Evolutionary conservation across 1,140 invertebrate genomes (phyloP), one percentile per base, ranked within the genome.

Genomic region (Temnothorax nylanderi): DNA sequence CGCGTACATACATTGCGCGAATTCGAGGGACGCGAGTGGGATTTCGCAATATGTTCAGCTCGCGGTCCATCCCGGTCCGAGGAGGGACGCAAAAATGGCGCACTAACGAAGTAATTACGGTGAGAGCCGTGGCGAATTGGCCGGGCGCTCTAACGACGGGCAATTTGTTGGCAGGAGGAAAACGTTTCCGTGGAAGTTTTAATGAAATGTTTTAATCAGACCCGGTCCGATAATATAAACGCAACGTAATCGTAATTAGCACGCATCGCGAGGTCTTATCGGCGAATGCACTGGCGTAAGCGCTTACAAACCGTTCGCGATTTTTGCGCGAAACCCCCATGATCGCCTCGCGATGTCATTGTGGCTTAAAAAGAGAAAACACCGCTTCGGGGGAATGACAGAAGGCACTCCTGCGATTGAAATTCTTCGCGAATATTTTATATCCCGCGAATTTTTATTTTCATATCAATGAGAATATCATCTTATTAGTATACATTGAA

Each of bases 181-280:
- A 51, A 51, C 62, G 71, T 65, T 77, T 85, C 62, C 82, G 72
- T 62, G 47, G 58, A 85, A 78, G 58, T 78, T 65, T 78, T 78
- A 85, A 85, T 85, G 71, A 77, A 65, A 85, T 85, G 74, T 85
- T 77, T 85, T 65, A 85, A 85, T 85, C 82, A 78, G 82, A 32
- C 21, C 47, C 47, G 37, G 74, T 32, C 62, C 74, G 82, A 77
- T 85, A 85, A 78, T 85, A 64, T 78, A 85, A 85, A 78, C 60
- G 72, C 82, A 77, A 85, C 74, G 72, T 85, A 85, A 85, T 77
- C 82, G 74, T 65, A 85, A 85, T 85, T 85, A 85, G 82, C 74
- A 64, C 82, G 47, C 75, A 85, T 85, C 71, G 71, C 69, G 51
- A 54, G 64, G 18, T 37, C 71, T 84, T 84, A 84, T 84, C 81